Base-by-base conservation (phyloP, 2,113 vertebrate species). In the Gavialis gangeticus region DNA sequence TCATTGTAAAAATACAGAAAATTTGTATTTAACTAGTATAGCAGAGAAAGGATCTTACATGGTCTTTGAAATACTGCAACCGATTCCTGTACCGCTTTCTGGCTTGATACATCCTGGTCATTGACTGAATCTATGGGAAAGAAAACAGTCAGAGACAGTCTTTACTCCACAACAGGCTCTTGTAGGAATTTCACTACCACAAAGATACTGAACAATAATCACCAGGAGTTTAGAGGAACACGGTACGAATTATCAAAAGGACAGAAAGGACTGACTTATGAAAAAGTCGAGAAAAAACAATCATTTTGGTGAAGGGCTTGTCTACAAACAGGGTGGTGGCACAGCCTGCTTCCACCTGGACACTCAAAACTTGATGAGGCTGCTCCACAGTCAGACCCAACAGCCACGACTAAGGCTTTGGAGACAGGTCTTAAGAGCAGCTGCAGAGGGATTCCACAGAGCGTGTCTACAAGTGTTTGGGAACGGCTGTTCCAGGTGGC, bases 101-200 rank as follows among this genome's bases (percentile, higher is more conserved):
- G 85, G 99, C 99, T 93, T 99, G 99, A 88, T 99, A 98, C 99
- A 99, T 99, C 94, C 99, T 98, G 55, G 99, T 98, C 98, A 99
- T 97, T 4, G 99, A 98, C 4, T 99, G 99, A 94, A 99, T 99
- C 99, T 99, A 77, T 16, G 75, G 85, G 80, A 86, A 46, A 22
- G 46, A 62, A 93, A 80, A 3, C 14, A 92, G 73, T 88, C 79
- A 90, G 58, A 91, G 14, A 27, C 12, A 55, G 30, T 79, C 28
- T 37, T 71, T 71, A 18, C 30, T 67, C 34, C 19, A 37, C 75
- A 77, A n/a, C 94, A 91, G 54, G 3, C 54, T 87, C 30, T 62
- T 13, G 28, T 75, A 55, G 3, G 3, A 46, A 76, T 57, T 27
- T 56, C 63, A 46, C n/a, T 75, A 73, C n/a, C 27, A 81, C 85